Evolutionary conservation across 1,140 invertebrate genomes (phyloP), one percentile per base, ranked within the genome.

Genomic region (Zaprionus nigranus): DNA sequence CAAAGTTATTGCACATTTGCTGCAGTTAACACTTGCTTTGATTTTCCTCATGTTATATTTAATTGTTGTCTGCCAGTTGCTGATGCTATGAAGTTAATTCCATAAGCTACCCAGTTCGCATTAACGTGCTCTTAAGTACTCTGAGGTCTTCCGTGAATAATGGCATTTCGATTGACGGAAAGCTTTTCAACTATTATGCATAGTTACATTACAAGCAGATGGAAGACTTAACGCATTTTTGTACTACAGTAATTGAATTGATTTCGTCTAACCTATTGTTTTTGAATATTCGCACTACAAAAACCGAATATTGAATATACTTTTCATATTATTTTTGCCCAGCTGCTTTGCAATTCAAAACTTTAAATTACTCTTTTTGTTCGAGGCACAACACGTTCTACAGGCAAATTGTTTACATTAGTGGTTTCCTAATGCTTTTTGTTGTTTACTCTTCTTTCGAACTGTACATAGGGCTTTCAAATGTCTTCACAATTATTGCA

Each of bases 11-110:
- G 73, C 80, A 80, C 77, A 87, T 82, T 87, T 80, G 63, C 83
- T 79, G 83, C 83, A 79, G 65, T 79, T 86, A 82, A 87, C 83
- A 87, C 83, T 79, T 82, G 79, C 74, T 71, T 46, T 71, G 60
- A 70, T 75, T 79, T 63, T 59, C n/a, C 54, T 67, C 67, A 60
- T 78, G 66, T 64, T 57, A 73, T 77, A 73, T 80, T 83, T 83
- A 83, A 83, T 83, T 79, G 78, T 77, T 75, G 75, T 74, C 71
- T 63, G 34, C 67, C 36, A 38, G 49, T 57, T 63, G 66, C n/a
- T 72, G 20, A 54, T 72, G 49, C 68, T 72, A 34, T 2, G n/a
- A 28, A 53, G n/a, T 40, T 36, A 51, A 49, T 49, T 38, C 15
- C 30, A 30, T 34, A 38, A 58, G 54, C 62, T 38, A 15, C 9